Evolutionary conservation across 1,140 invertebrate species (phyloP), one percentile per base, ranked within the genome.

Genomic region (Leptonema lineaticorne): DNA sequence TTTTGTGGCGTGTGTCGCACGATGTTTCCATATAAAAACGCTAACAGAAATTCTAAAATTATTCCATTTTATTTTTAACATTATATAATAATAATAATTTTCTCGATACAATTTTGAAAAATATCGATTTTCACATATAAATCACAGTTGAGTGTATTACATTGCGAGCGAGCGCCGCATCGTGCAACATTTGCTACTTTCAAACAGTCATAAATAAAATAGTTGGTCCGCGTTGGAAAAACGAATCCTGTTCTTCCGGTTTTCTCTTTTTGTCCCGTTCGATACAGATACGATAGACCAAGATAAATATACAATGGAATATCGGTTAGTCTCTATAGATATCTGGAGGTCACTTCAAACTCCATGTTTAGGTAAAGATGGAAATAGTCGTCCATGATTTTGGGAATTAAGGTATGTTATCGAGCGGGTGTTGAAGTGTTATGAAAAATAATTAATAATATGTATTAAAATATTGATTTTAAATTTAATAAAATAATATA

Each of bases 331-430:
- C 28, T 18, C 26, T 30, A 46, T 63, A 46, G 45, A 72, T 69
- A 66, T 72, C 70, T 72, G 67, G 70, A 72, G 70, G 70, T 72
- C 70, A 72, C 67, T 72, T 69, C 57, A 69, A 72, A 67, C 67
- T 69, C 63, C 63, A 37, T 67, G 67, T 59, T 72, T 72, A 67
- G 67, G 70, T 63, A 69, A 69, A 69, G 67, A 65, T 72, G 67
- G 50, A 69, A 65, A 72, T 69, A 72, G 60, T 37, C 64, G 30
- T 24, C 62, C 58, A 26, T 16, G 67, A 57, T 63, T 48, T 6
- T 22, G 20, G 41, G 11, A 16, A 18, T 11, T 11, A 45, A 11
- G 59, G 67, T 68, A 68, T 68, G 67, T 59, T 68, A 29, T 22
- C 24, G 27, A 22, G 58, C 1, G 37, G 2, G 11, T n/a, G n/a